Base-by-base conservation (phyloP, 2,888 invertebrate species). In the Patella caerulea region DNA sequence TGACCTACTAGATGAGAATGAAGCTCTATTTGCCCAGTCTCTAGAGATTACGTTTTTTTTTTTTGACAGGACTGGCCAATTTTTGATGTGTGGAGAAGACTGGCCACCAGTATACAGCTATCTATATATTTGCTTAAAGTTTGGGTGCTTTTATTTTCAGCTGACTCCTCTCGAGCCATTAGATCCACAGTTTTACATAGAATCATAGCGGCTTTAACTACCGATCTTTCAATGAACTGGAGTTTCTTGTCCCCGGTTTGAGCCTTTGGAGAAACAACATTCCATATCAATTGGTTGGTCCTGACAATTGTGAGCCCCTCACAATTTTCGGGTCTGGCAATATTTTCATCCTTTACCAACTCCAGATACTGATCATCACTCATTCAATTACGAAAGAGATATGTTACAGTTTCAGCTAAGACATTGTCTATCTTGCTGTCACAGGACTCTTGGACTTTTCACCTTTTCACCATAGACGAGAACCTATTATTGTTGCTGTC, bases 161-260 rank as follows among this genome's bases (percentile, higher is more conserved):
- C 55, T 45, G 29, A 34, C 54, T 76, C 80, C 12, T 72, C 29
- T 19, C 53, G 55, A n/a, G 73, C 78, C 79, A 78, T 74, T 59
- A 74, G 72, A 55, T 81, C 59, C 0, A 81, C 74, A n/a, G 74
- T 72, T 71, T 83, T 83, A 9, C 71, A 52, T 24, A 83, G 45
- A 11, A 83, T 45, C 5, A 76, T 76, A 19, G 79, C 77, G 34
- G 72, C 78, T 74, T 80, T 80, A 5, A 82, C 72, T 15, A 82
- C 65, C 29, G 77, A 71, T 9, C 34, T 71, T 54, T 79, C 76
- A 9, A 76, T 56, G 7, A 34, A 34, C 34, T 34, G 34, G 7
- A 34, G 34, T 34, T 34, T 34, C 7, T 34, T 34, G 34, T 34
- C 34, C 4, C 7, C 7, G 14, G 76, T 74, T 9, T 76, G 17